These are phyloP conservation scores for Heterodera schachtii DNA, from an alignment of 1,140 invertebrate species.

Conservation along the genomic window DNA sequence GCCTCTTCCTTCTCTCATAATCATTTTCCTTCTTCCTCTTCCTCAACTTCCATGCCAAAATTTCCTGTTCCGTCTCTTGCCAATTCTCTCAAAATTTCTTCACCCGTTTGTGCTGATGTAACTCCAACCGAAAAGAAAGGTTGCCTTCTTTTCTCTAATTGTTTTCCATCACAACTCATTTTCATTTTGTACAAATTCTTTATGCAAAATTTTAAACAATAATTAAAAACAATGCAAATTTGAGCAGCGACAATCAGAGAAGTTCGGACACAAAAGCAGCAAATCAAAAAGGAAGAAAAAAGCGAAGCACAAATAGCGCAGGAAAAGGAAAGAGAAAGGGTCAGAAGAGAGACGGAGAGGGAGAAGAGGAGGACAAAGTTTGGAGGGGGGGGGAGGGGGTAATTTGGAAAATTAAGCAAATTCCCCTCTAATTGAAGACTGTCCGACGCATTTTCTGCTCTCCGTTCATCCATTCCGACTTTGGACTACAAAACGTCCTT, in stretches of 20 bases:
- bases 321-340: background rate
- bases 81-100: background rate
- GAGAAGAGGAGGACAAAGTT: background rate
- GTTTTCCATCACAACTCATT: too few species aligned
- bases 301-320: background rate
- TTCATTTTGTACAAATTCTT: too few species aligned
- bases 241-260: background rate
- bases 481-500: conserved; percentile 7
- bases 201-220: background rate
- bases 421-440: background rate
- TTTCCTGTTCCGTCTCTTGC: background rate
- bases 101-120: background rate
- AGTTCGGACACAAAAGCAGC: background rate
- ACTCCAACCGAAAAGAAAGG: background rate
- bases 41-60: background rate
- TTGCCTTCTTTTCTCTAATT: too few species aligned
- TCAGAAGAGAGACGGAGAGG: background rate
- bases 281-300: background rate
- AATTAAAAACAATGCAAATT: background rate
- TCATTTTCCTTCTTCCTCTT: background rate
- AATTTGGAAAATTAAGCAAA: background rate
- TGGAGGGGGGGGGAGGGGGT: too few species aligned
- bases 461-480: background rate
- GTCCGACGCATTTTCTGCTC: background rate
- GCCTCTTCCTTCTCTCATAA: background rate